Conservation (phyloP, 2,888 invertebrate species). For the Acrocyrtus sp. region DNA sequence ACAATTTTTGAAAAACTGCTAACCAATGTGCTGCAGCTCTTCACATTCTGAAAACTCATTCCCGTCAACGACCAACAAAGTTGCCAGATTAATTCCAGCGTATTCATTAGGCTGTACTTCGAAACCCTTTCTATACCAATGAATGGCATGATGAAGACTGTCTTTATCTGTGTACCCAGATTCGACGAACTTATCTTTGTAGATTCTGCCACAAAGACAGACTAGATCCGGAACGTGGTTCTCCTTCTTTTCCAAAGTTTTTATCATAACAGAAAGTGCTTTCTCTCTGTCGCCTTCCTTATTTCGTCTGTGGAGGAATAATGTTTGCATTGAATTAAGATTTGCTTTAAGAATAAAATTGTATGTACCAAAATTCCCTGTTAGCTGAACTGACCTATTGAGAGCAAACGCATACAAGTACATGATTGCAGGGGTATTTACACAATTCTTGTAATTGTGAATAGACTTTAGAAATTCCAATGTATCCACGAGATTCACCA, state of each 20-base stretch:
- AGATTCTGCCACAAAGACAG: conserved; percentile 96
- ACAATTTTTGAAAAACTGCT: no score
- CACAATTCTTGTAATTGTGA: conserved; percentile 87
- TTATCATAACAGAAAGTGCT: conserved; percentile 89
- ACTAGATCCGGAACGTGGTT: conserved; percentile 97
- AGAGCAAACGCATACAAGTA: conserved; percentile 97
- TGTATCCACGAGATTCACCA: conserved; percentile 96
- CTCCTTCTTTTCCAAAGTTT: conserved; percentile 91
- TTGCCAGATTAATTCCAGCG: conserved; percentile 98
- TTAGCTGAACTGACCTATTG: conserved; percentile 74
- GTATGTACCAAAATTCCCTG: not conserved
- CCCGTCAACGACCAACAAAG: conserved; percentile 94
- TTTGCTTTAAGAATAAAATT: not conserved
- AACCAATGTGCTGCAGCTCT: conserved; percentile 89
- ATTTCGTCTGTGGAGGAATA: conserved; percentile 76
- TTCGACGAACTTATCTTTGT: conserved; percentile 97
- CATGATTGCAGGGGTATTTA: conserved; percentile 89
- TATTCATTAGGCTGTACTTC: conserved; percentile 99
- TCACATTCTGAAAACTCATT: conserved; percentile 93
- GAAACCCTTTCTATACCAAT: conserved; percentile 98
- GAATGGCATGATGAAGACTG: conserved; percentile 90
- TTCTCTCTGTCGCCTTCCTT: conserved; percentile 93
- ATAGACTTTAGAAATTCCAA: conserved; percentile 76
- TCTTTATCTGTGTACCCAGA: conserved; percentile 89
- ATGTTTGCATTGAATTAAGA: not conserved